These are phyloP conservation scores for Alaudala cheleensis DNA, from an alignment of 2,113 vertebrate species.

Conservation along the genomic window DNA sequence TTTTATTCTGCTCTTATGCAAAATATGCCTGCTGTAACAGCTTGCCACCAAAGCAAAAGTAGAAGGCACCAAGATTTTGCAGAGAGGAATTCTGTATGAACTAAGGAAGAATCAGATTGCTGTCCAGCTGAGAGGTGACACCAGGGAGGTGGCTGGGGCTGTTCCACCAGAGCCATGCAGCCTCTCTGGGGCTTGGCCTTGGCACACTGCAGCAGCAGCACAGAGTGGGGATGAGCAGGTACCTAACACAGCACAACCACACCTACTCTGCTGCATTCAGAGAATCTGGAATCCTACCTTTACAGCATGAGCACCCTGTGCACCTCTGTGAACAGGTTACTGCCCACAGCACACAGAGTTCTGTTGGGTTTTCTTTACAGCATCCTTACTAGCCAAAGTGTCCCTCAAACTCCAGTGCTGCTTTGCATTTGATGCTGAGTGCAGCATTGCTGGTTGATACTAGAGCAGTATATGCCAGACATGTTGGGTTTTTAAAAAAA, in stretches of 20 bases:
- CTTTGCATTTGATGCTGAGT: background rate
- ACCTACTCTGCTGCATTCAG: background rate
- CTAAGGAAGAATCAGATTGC: background rate
- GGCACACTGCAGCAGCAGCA: background rate
- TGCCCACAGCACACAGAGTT: background rate
- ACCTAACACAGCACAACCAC: background rate
- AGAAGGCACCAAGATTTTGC: background rate
- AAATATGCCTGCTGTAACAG: background rate
- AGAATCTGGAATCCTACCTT: background rate
- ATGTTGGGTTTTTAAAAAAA: background rate
- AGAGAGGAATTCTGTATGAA: background rate
- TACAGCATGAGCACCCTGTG: background rate
- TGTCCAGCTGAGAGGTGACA: background rate
- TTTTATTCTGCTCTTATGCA: background rate
- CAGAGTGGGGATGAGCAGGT: rapidly evolving
- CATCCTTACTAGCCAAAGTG: background rate
- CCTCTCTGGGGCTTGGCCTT: background rate
- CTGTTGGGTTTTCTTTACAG: background rate
- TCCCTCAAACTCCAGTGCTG: background rate
- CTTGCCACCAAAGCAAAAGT: background rate
- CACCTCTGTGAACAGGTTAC: background rate
- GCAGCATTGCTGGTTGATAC: background rate
- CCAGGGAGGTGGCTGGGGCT: background rate
- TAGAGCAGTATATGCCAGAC: background rate
- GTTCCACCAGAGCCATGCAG: background rate